Base-by-base conservation (phyloP, 2,888 invertebrate species). In the Monochamus alternatus region DNA sequence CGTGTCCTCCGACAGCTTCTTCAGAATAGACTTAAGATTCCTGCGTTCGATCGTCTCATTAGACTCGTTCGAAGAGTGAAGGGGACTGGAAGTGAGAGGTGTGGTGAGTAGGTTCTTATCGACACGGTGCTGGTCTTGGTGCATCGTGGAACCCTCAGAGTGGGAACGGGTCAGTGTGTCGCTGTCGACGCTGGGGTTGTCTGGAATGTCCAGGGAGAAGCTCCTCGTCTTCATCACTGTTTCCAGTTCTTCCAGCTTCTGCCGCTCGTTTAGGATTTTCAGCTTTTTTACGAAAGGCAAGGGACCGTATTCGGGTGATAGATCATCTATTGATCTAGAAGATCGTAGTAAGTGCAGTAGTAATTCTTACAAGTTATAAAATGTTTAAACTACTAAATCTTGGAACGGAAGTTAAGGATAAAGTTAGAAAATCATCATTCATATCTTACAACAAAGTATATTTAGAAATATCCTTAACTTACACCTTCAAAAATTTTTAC, bases 241-340 rank as follows among this genome's bases (percentile, higher is more conserved):
- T 87, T 96, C 95, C 63, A 96, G 90, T 86, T 95, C 95, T 47
- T 95, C 95, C 78, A 96, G 88, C 89, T 96, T 96, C 87, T 96
- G 96, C 9, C 96, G 91, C 89, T 96, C 96, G 87, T 96, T 96
- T 64, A 96, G 90, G 82, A 97, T 96, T 90, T 96, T 96, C 66
- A 96, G 89, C 84, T 96, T 96, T 88, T 96, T 96, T 0, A 96
- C 96, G 86, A 96, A 96, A 0, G 96, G 96, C 75, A 96, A 88
- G 12, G 95, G 95, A 68, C 95, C 94, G 84, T 96, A 96, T 87
- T 96, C 96, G 0, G 96, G 96, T 8, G 96, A 96, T 51, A 96
- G 89, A 87, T 96, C 96, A 84, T 95, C 95, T 68, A 96, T 94
- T n/a, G 96, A 96, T 78, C 92, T 73, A 73, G 51, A 71, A 69